A percentile compares a stretch with the other conserved stretches of the same genome.
These are phyloP conservation scores for Diglossa cyanea DNA, from an alignment of 2,797 vertebrate genomes.

Conservation along the genomic window DNA sequence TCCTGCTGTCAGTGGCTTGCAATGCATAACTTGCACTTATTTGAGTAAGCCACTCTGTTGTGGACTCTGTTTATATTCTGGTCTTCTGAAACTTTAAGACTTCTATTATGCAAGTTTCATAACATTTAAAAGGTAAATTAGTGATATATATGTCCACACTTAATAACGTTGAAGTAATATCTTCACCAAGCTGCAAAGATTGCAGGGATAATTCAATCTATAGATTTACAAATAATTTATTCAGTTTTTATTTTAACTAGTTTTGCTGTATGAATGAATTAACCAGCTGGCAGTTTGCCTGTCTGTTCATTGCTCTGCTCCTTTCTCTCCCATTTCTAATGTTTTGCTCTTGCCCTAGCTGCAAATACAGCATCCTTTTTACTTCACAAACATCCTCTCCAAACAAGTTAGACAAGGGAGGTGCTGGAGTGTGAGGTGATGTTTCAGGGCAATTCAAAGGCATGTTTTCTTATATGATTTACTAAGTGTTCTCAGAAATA, in stretches of 20 bases:
- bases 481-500: conserved; percentile 1
- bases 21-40: not conserved
- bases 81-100: not conserved
- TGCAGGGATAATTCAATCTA: conserved; percentile 52
- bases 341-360: not conserved
- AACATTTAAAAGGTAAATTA: conserved; percentile 55
- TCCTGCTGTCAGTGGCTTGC: conserved; percentile 22
- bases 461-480: not conserved
- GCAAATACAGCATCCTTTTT: not conserved
- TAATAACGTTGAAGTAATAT: conserved; percentile 8
- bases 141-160: conserved; percentile 33
- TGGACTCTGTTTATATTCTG: conserved; percentile 40
- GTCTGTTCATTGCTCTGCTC: conserved; percentile 12
- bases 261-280: conserved; percentile 41
- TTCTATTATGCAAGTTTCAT: conserved; percentile 46
- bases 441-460: not conserved
- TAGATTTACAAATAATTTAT: conserved; percentile 62
- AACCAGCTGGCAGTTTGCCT: conserved; percentile 54
- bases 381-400: not conserved
- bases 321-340: not conserved
- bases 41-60: not conserved
- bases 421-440: conserved; percentile 6
- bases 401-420: not conserved
- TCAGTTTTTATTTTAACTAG: conserved; percentile 55
- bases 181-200: conserved; percentile 25